Conservation (phyloP, 2,888 invertebrate species). For the Limnephilus rhombicus region DNA sequence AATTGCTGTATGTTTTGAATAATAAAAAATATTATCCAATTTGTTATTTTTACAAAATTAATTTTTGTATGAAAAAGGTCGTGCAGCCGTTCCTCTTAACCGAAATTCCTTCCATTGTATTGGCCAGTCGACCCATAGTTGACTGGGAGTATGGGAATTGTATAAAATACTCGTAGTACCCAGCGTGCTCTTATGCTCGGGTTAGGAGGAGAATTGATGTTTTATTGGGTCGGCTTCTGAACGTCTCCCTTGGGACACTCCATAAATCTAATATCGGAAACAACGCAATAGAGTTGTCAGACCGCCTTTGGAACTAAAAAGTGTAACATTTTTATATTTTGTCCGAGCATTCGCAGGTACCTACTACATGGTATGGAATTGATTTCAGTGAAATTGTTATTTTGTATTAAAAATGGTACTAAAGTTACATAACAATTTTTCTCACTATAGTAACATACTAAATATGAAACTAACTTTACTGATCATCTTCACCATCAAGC, state of each 20-base stretch:
- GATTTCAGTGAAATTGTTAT: not conserved
- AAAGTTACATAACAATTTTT: too few species aligned
- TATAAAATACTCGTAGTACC: not conserved
- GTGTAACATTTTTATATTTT: not conserved
- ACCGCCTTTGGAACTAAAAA: not conserved
- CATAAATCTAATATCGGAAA: conserved; percentile 23
- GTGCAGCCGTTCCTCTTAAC: too few species aligned
- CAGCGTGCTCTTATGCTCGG: conserved; percentile 16
- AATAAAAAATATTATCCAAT: too few species aligned
- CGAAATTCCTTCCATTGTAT: not conserved
- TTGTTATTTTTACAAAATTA: too few species aligned
- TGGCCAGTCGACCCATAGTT: not conserved
- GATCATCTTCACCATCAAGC: too few species aligned
- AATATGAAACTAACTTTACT: too few species aligned
- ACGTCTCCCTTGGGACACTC: conserved; percentile 16
- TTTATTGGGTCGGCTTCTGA: conserved; percentile 23
- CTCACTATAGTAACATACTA: too few species aligned
- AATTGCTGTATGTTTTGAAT: too few species aligned
- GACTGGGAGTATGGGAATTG: not conserved
- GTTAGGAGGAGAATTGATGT: conserved; percentile 21
- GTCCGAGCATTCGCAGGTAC: not conserved
- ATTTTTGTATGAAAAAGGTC: too few species aligned
- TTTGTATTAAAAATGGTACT: not conserved
- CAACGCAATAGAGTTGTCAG: not conserved
- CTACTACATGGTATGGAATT: not conserved